Base-by-base conservation (phyloP, 2,797 vertebrate species). In the Sparus aurata region DNA sequence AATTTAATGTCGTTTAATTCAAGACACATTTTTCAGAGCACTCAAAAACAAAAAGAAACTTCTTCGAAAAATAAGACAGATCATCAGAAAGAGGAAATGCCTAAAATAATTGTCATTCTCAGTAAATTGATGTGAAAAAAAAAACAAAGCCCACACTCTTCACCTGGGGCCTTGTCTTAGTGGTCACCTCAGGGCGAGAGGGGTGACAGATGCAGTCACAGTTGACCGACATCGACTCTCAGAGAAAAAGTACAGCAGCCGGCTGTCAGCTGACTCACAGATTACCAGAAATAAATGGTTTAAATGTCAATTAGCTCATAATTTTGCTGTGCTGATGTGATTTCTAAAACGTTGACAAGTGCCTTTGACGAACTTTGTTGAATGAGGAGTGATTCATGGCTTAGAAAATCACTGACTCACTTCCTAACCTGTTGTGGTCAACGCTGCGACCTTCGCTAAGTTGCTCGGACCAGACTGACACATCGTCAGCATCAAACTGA, bases 291-390 rank as follows among this genome's bases (percentile, higher is more conserved):
- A 78, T 73, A 25, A 9, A 25, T 25, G 34, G 62, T 70, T 53
- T 23, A 90, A 90, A 90, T 91, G 87, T 86, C 83, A 91, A 17
- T 86, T 82, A 72, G 61, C 74, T 90, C 85, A 75, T 60, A 62
- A 47, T 70, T 77, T 16, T 9, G 15, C 0, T 15, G n/a, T 69
- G 8, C 15, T 69, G 57, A 61, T 76, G 12, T 13, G 27, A 77
- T 57, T 55, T 66, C 17, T 23, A 25, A 58, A 43, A 53, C 38
- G 12, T n/a, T 6, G 1, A 18, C 5, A 47, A 0, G 22, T 23
- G 11, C 38, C 3, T 75, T 16, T 62, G 23, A 43, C 0, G 9
- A 15, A 58, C 3, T 1, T 46, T n/a, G 23, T 41, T 77, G 57
- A 78, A 60, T 23, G 60, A 5, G 0, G 9, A 69, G 16, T 81